Base-by-base conservation (phyloP, 2,888 invertebrate genomes). In the Heliconius charithonia region DNA sequence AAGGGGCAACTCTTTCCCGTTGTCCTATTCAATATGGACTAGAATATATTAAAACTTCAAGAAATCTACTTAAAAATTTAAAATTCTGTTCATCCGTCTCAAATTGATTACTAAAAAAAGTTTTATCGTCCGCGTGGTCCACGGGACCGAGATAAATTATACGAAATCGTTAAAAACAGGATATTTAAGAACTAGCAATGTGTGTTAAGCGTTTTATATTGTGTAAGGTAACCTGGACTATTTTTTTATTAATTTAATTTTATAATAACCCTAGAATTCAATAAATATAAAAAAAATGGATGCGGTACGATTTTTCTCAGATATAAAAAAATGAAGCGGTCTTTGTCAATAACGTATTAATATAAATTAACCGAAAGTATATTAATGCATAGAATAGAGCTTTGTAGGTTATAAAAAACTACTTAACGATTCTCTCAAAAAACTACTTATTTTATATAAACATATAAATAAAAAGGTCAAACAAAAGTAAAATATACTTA, bases 161-260 rank as follows among this genome's bases (percentile, higher is more conserved):
- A 72, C 72, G 72, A 59, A 72, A 72, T 59, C 59, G 72, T 72
- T 72, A 72, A 59, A 69, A 72, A 72, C 72, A 72, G 72, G 72
- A 72, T 72, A 72, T 72, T 72, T 72, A 72, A 72, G 72, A 59
- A 72, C 72, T 72, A 72, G 72, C 72, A 37, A 72, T 72, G 72
- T 71, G 71, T 72, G 72, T 72, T 72, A 59, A 72, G 59, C 32
- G 59, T 59, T 56, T 72, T 72, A 72, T 32, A 41, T 45, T 69
- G n/a, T 56, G 59, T 72, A 32, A 72, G 59, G 32, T 37, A 32
- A 32, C 22, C 72, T 59, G 56, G 56, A 29, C 56, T 7, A 56
- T 71, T 71, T 25, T 51, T 51, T 51, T 19, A 51, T 51, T 19
- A 45, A 19, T 51, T 51, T 4, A 45, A 45, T 51, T 19, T 51